These are phyloP conservation scores for Amphiura filiformis DNA, from an alignment of 35 echinoderm and acorn worm genomes.

Conservation along the genomic window DNA sequence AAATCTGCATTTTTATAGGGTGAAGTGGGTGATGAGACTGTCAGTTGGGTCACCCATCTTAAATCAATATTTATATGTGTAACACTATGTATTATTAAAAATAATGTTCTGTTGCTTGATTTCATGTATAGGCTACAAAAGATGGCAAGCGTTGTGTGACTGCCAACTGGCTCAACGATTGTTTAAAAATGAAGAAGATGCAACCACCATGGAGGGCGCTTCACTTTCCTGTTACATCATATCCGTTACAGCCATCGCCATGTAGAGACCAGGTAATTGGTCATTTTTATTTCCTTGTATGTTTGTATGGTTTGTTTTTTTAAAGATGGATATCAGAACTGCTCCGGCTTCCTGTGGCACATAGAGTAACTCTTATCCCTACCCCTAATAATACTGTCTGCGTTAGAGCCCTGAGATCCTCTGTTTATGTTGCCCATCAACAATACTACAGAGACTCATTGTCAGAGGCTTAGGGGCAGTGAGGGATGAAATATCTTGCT, in stretches of 20 bases:
- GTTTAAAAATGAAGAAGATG: conserved; percentile 79
- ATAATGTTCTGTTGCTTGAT: no score
- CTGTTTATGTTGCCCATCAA: neutral
- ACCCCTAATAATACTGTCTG: neutral
- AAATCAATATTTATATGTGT: no score
- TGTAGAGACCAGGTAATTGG: conserved; percentile 89
- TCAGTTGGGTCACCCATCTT: no score
- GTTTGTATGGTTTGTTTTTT: neutral
- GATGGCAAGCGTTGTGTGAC: conserved; percentile 93
- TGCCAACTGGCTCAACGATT: conserved; percentile 96
- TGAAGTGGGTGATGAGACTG: no score
- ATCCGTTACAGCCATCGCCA: conserved; percentile 65
- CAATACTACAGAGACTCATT: no score
- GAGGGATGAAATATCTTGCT: no score
- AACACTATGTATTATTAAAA: no score
- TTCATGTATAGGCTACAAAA: conserved; percentile 90
- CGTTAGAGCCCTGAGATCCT: neutral
- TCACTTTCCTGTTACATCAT: conserved; percentile 71
- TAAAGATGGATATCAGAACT: neutral
- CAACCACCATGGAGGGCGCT: conserved; percentile 91
- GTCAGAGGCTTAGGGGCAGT: no score
- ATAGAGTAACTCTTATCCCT: no score
- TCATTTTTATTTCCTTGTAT: neutral
- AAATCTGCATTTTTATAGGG: no score
- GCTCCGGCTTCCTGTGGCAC: no score